phyloP scores from a whole-genome alignment of 2,113 vertebrate genomes.

The Amphiprion percula region DNA sequence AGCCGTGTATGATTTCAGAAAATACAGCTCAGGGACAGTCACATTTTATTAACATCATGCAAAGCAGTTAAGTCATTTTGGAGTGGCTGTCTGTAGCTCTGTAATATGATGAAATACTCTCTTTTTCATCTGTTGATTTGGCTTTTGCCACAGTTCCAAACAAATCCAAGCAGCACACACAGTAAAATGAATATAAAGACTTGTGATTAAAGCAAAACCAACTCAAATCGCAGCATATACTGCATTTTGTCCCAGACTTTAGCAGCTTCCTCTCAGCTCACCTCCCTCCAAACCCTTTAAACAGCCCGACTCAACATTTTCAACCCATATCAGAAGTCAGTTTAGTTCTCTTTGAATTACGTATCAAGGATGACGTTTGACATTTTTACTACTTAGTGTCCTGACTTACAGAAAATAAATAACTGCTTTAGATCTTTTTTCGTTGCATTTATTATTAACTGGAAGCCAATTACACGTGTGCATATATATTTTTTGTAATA shows the following conservation, averaged over 20 bases:
- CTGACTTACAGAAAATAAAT: background rate
- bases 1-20: slow-evolving; percentile 50
- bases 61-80: slow-evolving; percentile 50
- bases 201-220: background rate
- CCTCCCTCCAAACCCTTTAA: background rate
- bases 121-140: slow-evolving; percentile 24
- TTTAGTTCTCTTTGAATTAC: no score
- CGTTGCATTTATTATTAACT: background rate
- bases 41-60: slow-evolving; percentile 60
- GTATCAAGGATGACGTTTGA: no score
- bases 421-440: background rate
- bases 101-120: slow-evolving; percentile 56
- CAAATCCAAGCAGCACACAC: slow-evolving; percentile 9
- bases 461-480: background rate
- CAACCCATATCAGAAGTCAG: no score
- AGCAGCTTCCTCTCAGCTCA: background rate
- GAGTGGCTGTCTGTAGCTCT: slow-evolving; percentile 33
- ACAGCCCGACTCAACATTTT: background rate
- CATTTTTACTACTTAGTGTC: background rate
- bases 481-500: background rate
- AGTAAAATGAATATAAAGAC: background rate
- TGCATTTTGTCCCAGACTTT: slow-evolving; percentile 1
- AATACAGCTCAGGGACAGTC: slow-evolving; percentile 46
- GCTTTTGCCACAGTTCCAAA: slow-evolving; percentile 30
- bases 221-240: background rate